Percentiles rank a stretch among this genome's conserved stretches.
Evolutionary conservation across 2,113 vertebrate genomes (phyloP).

Genomic region (Butorides virescens): DNA sequence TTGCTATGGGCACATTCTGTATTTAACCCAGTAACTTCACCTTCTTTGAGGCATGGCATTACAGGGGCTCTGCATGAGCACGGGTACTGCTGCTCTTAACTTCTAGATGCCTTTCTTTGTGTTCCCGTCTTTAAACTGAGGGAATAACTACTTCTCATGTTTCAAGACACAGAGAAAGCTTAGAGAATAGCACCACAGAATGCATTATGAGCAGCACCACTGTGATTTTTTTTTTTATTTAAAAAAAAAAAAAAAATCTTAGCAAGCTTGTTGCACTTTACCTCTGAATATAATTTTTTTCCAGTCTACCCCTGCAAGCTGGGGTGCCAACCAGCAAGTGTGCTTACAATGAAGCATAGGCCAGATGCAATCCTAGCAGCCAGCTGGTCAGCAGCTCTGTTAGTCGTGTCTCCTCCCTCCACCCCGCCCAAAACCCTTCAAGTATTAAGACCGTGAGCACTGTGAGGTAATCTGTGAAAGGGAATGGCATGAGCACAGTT

Average conservation of each 20-base stretch:
- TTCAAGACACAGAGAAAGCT: not conserved
- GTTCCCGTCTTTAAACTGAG: not conserved
- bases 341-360: not conserved
- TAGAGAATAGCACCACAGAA: too few relatives aligned
- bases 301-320: too few relatives aligned
- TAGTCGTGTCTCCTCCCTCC: not conserved
- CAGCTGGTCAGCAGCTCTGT: not conserved
- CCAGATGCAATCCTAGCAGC: not conserved
- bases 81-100: not conserved
- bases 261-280: not conserved
- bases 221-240: not conserved
- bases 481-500: not conserved
- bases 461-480: not conserved
- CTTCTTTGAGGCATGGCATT: not conserved
- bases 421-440: fast-evolving
- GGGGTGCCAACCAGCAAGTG: not conserved
- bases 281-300: not conserved
- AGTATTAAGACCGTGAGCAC: not conserved
- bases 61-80: not conserved
- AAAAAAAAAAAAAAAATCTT: not conserved
- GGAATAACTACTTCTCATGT: not conserved
- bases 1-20: not conserved
- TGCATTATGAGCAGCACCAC: not conserved
- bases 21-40: not conserved
- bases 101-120: not conserved